These are phyloP conservation scores for Enteromius radiatus DNA, from an alignment of 2,797 vertebrate genomes.

Conservation along the genomic window DNA sequence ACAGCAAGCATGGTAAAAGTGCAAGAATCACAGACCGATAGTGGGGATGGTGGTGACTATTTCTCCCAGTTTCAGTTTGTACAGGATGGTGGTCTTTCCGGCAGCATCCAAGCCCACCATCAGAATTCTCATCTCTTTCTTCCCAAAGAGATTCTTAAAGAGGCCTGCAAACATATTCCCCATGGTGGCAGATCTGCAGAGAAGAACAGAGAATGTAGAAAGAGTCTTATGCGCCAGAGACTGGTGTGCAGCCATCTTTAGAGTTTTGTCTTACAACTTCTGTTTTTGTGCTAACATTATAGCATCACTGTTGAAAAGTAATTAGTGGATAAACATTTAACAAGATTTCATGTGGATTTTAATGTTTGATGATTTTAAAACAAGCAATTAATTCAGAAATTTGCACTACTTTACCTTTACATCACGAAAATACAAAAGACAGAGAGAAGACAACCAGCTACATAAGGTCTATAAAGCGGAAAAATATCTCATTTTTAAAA, in stretches of 20 bases:
- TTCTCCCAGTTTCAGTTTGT: conserved; percentile 87
- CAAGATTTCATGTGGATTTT: not conserved
- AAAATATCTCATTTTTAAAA: not conserved
- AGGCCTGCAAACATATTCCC: conserved; percentile 75
- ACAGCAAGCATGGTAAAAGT: not conserved
- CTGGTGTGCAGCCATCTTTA: not conserved
- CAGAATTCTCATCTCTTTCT: conserved; percentile 88
- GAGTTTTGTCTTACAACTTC: not conserved
- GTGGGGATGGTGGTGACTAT: conserved; percentile 86
- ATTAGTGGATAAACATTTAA: not conserved
- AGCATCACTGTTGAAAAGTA: not conserved
- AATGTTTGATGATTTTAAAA: not conserved
- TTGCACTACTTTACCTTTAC: not conserved
- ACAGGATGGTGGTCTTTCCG: conserved; percentile 86
- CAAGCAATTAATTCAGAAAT: not conserved
- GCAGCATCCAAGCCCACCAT: conserved; percentile 87
- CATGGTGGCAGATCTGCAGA: conserved; percentile 75
- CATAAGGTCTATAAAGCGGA: not conserved
- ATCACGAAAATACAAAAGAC: not conserved
- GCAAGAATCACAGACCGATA: conserved; percentile 72
- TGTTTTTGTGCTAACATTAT: not conserved
- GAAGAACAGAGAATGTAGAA: not conserved
- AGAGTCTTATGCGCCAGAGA: not conserved
- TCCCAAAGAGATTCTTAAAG: conserved; percentile 78
- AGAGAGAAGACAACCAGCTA: not conserved